A percentile compares a stretch with the other conserved stretches of the same genome.
Evolutionary conservation across 1,140 invertebrate species (phyloP).

Genomic region (Heterodera schachtii): DNA sequence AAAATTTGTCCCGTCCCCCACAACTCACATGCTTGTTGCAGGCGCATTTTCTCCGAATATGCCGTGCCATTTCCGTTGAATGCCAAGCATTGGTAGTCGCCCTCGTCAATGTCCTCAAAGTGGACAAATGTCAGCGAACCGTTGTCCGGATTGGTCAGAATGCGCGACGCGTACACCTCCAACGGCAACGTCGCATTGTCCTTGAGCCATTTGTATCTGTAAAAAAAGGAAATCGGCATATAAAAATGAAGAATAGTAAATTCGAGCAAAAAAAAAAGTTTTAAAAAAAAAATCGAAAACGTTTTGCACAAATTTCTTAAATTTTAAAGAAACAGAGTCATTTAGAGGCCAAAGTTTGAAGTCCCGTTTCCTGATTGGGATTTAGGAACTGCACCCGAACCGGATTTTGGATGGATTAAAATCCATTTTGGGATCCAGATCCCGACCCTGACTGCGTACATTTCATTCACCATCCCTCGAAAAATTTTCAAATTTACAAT

Average conservation of each 20-base stretch:
- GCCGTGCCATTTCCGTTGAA: conserved; percentile 90
- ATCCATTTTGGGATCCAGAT: no score
- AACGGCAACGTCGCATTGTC: conserved; percentile 88
- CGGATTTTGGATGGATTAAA: no score
- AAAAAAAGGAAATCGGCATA: conserved; percentile 11
- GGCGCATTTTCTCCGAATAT: conserved; percentile 89
- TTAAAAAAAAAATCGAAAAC: no score
- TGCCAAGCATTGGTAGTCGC: conserved; percentile 89
- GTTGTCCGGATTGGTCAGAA: conserved; percentile 86
- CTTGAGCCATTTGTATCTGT: conserved; percentile 90
- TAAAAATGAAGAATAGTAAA: neutral
- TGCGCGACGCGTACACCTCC: conserved; percentile 86
- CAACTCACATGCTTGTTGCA: conserved; percentile 77
- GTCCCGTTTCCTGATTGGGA: no score
- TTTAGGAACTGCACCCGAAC: no score
- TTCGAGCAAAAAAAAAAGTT: no score
- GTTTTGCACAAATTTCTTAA: no score
- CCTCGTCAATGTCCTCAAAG: conserved; percentile 69
- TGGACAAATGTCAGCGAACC: conserved; percentile 78
- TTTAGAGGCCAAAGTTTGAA: no score
- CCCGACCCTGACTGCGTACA: no score
- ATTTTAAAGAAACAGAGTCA: no score
- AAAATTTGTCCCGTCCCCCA: neutral
- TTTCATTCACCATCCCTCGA: no score
- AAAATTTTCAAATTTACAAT: no score